These are phyloP conservation scores for Silurus glanis DNA, from an alignment of 2,113 vertebrate species.

Conservation along the genomic window DNA sequence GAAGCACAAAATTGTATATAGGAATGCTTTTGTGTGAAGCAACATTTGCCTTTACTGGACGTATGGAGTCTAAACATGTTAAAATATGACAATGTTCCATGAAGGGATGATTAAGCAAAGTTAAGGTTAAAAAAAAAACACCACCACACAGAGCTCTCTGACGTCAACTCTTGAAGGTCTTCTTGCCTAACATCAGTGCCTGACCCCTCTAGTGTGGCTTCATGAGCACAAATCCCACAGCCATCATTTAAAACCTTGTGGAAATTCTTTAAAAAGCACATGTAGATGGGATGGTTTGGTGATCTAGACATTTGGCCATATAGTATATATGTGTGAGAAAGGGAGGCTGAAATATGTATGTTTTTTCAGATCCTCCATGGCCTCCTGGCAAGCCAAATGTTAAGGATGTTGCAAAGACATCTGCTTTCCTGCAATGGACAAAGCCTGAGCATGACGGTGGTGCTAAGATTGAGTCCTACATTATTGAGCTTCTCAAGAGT, in stretches of 20 bases:
- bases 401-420: conserved; percentile 89
- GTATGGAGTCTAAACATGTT: neutral
- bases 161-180: neutral
- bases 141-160: neutral
- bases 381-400: conserved; percentile 92
- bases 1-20: neutral
- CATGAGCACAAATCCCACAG: neutral
- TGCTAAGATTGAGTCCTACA: conserved; percentile 92
- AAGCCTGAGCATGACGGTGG: conserved; percentile 97
- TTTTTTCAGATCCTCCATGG: conserved; percentile 90
- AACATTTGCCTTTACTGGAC: neutral
- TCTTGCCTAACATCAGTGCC: neutral
- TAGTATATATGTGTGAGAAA: neutral
- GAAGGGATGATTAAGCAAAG: neutral
- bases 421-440: conserved; percentile 86
- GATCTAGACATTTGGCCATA: neutral
- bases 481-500: conserved; percentile 92
- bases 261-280: neutral
- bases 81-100: neutral
- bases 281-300: neutral
- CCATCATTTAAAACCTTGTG: neutral
- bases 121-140: neutral
- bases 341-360: neutral
- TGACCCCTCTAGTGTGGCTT: neutral
- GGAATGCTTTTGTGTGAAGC: neutral